These are phyloP conservation scores for Phycodurus eques DNA, from an alignment of 2,113 vertebrate species.

Conservation along the genomic window DNA sequence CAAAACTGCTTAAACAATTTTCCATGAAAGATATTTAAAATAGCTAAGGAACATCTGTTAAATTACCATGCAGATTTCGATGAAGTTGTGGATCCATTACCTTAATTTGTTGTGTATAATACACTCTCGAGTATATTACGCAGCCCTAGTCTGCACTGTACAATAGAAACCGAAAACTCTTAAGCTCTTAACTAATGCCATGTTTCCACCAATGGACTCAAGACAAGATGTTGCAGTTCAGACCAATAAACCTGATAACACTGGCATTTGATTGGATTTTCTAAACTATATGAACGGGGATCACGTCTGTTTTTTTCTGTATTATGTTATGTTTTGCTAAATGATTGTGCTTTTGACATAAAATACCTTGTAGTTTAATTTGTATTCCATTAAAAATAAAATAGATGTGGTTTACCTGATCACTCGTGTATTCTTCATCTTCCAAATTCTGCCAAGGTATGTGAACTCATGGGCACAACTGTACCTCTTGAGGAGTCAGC, in stretches of 20 bases:
- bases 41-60: not conserved
- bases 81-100: not conserved
- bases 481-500: slow-evolving; percentile 23
- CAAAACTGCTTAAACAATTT: not conserved
- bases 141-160: not conserved
- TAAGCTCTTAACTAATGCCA: not conserved
- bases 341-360: not conserved
- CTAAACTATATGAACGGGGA: not conserved
- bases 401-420: not conserved
- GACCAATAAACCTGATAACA: not conserved
- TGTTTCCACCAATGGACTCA: not conserved
- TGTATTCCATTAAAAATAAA: not conserved
- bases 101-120: not conserved
- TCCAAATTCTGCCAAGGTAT: slow-evolving; percentile 5
- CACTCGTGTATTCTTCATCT: not conserved
- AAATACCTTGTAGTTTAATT: not conserved
- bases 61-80: not conserved
- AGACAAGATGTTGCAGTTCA: not conserved
- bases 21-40: not conserved
- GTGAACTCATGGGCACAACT: not conserved
- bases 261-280: not conserved
- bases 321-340: not conserved
- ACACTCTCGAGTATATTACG: too few species aligned
- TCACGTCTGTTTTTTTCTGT: not conserved
- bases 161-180: not conserved